These are phyloP conservation scores for Drosophila sulfurigaster DNA, from an alignment of 1,140 invertebrate genomes.

Conservation along the genomic window DNA sequence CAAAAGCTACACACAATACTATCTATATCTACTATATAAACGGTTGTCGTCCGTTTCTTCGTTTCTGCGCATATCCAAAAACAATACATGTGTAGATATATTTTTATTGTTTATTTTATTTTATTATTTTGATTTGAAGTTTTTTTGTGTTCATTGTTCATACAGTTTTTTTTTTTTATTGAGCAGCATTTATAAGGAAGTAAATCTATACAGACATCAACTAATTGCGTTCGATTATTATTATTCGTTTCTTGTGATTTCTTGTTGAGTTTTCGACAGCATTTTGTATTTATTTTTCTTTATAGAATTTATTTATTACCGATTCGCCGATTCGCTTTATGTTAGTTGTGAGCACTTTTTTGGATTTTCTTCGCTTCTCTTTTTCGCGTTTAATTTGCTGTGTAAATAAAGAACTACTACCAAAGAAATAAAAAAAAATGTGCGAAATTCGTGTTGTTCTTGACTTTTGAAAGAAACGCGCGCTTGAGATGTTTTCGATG, in stretches of 20 bases:
- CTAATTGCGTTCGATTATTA: constrained; percentile 36
- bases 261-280: not conserved
- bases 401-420: constrained; percentile 23
- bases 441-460: constrained; percentile 63
- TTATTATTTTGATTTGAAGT: constrained; percentile 18
- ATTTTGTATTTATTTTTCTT: constrained; percentile 12
- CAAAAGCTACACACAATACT: not conserved
- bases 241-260: not conserved
- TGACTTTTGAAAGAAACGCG: constrained; percentile 46
- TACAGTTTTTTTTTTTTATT: constrained; percentile 17
- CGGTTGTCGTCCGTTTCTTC: not conserved
- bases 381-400: constrained; percentile 24
- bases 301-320: constrained; percentile 4
- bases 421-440: constrained; percentile 27
- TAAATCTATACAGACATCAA: constrained; percentile 26
- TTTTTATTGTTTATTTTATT: constrained; percentile 21
- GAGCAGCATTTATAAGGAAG: constrained; percentile 35
- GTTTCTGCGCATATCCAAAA: constrained; percentile 3
- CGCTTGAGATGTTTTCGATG: not conserved
- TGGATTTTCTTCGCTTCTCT: constrained; percentile 10
- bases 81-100: constrained; percentile 4
- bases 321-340: not conserved
- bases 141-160: constrained; percentile 22
- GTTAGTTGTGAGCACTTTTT: constrained; percentile 9
- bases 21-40: not conserved